Base-by-base conservation (phyloP, 2,888 invertebrate genomes). In the Nomada hirtipes region DNA sequence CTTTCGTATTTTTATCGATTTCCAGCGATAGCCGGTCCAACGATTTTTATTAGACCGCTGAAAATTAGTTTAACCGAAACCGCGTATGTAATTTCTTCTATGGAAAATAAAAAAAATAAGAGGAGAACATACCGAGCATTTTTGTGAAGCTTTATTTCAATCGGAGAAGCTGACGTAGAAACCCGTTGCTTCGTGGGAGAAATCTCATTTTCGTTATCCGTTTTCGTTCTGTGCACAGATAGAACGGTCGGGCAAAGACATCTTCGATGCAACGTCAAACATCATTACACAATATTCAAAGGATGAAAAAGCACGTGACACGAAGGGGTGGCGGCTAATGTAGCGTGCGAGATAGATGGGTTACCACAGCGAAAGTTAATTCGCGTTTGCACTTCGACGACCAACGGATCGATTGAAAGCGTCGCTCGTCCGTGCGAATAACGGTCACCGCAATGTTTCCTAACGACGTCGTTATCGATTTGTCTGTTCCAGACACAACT, bases 301-400 rank as follows among this genome's bases (percentile, higher is more conserved):
- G 88, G 83, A 89, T 85, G 85, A 88, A 89, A 89, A 90, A 89
- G 86, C 85, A 76, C 84, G 81, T 68, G 84, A 80, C 83, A 78
- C 79, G 85, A 86, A 83, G 89, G 90, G 88, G 90, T 88, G 89
- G 84, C 81, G 86, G 83, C 89, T 92, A 93, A 93, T 93, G 93
- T 93, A 93, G 88, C 92, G 92, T 92, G 89, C 85, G 90, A 92
- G 91, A 92, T 93, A 91, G 91, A 92, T 91, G 91, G 89, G 88
- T 90, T 83, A 86, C 72, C 87, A 82, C 86, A 87, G 85, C 78
- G 88, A 90, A 90, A 90, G 90, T 92, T 92, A 91, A 92, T 92
- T 92, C 90, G 85, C 84, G 88, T 89, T 91, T 91, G 91, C 89
- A 88, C 91, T 91, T 86, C 74, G 87, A 76, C 84, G 84, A 78